A percentile compares a stretch with the other conserved stretches of the same genome.
Evolutionary conservation across 2,888 invertebrate species (phyloP).

Genomic region (Poecilus cupreus): DNA sequence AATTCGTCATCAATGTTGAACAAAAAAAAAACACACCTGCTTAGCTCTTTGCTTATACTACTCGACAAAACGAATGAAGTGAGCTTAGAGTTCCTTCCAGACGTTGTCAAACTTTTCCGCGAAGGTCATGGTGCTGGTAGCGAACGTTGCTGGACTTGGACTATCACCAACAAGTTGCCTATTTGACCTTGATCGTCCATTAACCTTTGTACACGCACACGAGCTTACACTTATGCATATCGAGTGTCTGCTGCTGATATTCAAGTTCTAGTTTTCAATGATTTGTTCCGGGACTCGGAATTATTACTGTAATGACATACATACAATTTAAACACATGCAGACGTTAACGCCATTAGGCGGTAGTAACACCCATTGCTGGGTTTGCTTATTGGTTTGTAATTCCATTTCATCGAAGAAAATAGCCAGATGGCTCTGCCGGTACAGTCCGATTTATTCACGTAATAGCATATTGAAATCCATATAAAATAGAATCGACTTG

Average conservation of each 20-base stretch:
- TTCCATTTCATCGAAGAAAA: too few relatives aligned
- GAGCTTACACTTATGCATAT: not conserved
- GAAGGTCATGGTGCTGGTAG: not conserved
- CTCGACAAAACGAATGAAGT: not conserved
- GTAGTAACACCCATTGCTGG: too few relatives aligned
- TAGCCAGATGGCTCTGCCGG: too few relatives aligned
- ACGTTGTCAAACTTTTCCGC: not conserved
- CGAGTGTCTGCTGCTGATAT: not conserved
- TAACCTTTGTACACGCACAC: constrained; percentile 4
- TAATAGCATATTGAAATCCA: too few relatives aligned
- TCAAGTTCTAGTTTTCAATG: not conserved
- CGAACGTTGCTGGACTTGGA: not conserved
- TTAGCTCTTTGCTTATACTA: not conserved
- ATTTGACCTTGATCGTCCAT: constrained; percentile 12
- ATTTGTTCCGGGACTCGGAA: not conserved
- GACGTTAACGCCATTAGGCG: too few relatives aligned
- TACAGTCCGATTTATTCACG: too few relatives aligned
- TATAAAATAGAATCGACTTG: too few relatives aligned
- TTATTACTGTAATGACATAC: too few relatives aligned
- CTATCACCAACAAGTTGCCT: constrained; percentile 1
- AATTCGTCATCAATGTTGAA: not conserved
- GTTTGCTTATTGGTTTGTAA: too few relatives aligned
- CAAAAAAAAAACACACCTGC: not conserved
- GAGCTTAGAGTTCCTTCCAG: not conserved
- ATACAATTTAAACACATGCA: too few relatives aligned